phyloP scores from a whole-genome alignment of 2,113 vertebrate species.

The Malaclemys terrapin region DNA sequence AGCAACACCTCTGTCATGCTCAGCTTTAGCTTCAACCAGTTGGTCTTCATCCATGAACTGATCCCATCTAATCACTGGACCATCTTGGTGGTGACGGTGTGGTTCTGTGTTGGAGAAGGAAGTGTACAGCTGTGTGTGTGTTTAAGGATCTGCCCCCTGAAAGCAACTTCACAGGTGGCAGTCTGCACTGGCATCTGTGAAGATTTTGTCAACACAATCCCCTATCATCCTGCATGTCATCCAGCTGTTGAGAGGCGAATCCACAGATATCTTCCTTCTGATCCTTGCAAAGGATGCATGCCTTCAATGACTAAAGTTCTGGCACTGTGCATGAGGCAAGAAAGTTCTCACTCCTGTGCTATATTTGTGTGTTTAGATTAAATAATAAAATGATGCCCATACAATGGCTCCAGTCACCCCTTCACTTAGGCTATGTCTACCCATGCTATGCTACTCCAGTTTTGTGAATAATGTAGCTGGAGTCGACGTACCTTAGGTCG shows the following conservation, averaged over 20 bases:
- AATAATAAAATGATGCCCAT: neutral
- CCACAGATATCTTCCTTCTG: neutral
- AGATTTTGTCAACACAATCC: neutral
- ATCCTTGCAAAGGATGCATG: neutral
- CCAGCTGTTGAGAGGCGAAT: neutral
- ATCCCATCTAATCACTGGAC: neutral
- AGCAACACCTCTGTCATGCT: neutral
- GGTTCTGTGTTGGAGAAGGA: neutral
- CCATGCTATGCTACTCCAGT: no score
- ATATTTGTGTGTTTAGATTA: neutral
- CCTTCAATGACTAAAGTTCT: neutral
- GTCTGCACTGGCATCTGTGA: neutral
- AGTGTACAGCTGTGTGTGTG: neutral
- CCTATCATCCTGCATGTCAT: neutral
- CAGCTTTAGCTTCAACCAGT: neutral
- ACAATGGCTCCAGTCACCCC: fast-evolving
- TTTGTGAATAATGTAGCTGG: no score
- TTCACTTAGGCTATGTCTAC: neutral
- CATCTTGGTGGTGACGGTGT: neutral
- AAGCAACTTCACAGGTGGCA: neutral
- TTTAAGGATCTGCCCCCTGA: neutral
- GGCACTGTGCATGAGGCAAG: neutral
- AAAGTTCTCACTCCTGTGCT: neutral
- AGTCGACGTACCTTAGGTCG: no score
- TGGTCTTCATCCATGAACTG: neutral